Percentiles rank a stretch among this genome's conserved stretches.
Evolutionary conservation across 2,113 vertebrate species (phyloP).

Genomic region (Thermophis baileyi): DNA sequence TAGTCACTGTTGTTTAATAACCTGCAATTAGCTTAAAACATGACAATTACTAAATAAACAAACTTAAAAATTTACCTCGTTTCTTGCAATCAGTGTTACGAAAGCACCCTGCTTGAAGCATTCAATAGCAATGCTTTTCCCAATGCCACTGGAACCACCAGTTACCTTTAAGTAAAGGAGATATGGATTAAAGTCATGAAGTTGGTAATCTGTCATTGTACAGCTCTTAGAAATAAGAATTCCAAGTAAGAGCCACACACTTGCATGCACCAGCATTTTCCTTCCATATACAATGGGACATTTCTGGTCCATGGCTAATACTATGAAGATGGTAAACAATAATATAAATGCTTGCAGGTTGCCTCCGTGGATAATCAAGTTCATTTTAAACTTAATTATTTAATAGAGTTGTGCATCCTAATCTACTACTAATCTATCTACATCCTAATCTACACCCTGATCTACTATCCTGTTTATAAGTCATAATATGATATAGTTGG

Average conservation of each 20-base stretch:
- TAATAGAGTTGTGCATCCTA: neutral
- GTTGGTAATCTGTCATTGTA: neutral
- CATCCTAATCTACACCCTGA: neutral
- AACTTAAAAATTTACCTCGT: slow-evolving; percentile 79
- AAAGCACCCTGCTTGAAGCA: slow-evolving; percentile 95
- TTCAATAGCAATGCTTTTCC: slow-evolving; percentile 93
- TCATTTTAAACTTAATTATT: neutral
- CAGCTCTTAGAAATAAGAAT: neutral
- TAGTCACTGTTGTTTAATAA: neutral
- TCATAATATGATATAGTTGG: neutral
- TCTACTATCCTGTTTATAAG: neutral
- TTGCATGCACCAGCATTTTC: neutral
- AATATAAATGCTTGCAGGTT: neutral
- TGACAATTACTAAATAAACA: neutral
- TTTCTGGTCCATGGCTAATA: too few species aligned
- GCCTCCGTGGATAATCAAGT: too few species aligned
- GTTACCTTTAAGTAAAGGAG: slow-evolving; percentile 78
- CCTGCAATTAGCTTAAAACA: neutral
- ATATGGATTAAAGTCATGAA: neutral
- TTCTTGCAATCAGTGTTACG: slow-evolving; percentile 92
- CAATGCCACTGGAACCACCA: slow-evolving; percentile 96
- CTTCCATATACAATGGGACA: neutral
- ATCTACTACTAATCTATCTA: neutral
- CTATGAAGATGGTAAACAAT: neutral
- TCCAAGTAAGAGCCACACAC: neutral